A percentile compares a stretch with the other conserved stretches of the same genome.
Conservation (phyloP, 2,113 vertebrate genomes). For the Leptobrachium leishanense region DNA sequence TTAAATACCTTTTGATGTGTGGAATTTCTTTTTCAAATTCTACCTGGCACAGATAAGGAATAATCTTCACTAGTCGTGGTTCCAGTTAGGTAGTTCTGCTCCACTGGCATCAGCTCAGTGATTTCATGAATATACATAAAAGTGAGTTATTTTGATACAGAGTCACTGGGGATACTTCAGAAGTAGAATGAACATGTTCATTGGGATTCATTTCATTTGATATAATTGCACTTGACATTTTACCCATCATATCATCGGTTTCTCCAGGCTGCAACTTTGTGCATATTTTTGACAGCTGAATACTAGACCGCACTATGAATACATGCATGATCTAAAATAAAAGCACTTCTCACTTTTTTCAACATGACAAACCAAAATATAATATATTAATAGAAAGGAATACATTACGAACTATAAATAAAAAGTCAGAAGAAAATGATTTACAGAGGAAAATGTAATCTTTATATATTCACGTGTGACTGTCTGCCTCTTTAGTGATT, state of each 20-base stretch:
- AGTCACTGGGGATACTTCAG: background rate
- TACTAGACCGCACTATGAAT: conserved; percentile 8
- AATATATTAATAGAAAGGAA: background rate
- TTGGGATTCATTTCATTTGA: conserved; percentile 32
- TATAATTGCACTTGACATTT: conserved; percentile 33
- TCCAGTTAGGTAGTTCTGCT: too few species aligned
- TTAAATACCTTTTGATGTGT: too few species aligned
- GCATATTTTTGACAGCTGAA: conserved; percentile 25
- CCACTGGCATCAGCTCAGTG: too few species aligned
- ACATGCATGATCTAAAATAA: conserved; percentile 15
- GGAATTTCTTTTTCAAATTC: too few species aligned
- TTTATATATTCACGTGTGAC: background rate
- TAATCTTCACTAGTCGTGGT: too few species aligned
- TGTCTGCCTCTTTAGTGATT: conserved; percentile 2
- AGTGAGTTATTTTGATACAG: conserved; percentile 10
- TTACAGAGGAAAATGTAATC: background rate
- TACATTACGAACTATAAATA: conserved; percentile 3
- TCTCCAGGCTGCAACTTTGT: conserved; percentile 15
- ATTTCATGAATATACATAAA: conserved; percentile 23
- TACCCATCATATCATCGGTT: conserved; percentile 36
- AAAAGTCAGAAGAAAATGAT: background rate
- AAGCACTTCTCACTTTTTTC: background rate
- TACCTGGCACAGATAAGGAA: too few species aligned
- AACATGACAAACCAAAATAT: background rate
- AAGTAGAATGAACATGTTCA: conserved; percentile 14